phyloP scores from a whole-genome alignment of 92 coral and sea anemone genomes.

The Palythoa heliodiscus region DNA sequence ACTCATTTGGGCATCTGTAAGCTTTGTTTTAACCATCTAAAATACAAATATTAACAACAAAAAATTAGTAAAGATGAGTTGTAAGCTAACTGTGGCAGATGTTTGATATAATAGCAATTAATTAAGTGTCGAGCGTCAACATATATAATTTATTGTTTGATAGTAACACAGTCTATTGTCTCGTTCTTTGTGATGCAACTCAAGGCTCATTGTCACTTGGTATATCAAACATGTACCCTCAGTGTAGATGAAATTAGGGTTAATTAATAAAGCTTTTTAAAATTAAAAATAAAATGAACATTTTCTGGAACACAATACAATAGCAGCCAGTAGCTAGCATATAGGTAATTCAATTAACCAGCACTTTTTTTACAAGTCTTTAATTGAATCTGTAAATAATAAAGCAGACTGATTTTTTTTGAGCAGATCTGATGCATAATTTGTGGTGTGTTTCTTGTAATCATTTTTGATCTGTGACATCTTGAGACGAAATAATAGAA shows the following conservation, averaged over 20 bases:
- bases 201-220: too few species aligned
- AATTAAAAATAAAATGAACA: not conserved
- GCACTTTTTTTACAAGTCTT: not conserved
- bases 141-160: too few species aligned
- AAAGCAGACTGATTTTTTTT: not conserved
- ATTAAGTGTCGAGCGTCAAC: not conserved
- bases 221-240: too few species aligned
- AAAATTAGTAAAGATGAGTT: not conserved
- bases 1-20: too few species aligned
- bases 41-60: not conserved
- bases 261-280: not conserved
- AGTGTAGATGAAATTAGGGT: not conserved
- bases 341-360: not conserved
- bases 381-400: not conserved
- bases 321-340: not conserved
- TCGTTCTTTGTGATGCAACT: too few species aligned
- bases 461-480: not conserved
- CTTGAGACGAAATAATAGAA: not conserved
- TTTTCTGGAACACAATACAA: not conserved
- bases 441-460: not conserved
- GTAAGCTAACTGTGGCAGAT: too few species aligned
- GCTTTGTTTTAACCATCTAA: not conserved
- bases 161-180: too few species aligned
- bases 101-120: too few species aligned
- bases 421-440: not conserved